A percentile compares a stretch with the other conserved stretches of the same genome.
Evolutionary conservation across 2,888 invertebrate species (phyloP).

Genomic region (Platerodrilus igneus): DNA sequence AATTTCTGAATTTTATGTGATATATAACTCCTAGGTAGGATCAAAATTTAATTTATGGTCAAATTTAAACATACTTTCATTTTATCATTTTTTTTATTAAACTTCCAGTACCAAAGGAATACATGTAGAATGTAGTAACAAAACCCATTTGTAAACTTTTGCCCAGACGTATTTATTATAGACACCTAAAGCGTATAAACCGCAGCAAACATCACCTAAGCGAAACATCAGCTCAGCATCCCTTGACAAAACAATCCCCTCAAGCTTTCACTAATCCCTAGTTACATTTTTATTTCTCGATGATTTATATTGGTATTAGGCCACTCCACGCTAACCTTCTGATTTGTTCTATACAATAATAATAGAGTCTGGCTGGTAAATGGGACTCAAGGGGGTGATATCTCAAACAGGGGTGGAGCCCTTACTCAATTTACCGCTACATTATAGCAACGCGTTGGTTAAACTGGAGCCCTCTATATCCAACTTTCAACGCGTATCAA

Average conservation of each 20-base stretch:
- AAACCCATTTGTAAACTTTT: too few relatives aligned
- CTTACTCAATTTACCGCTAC: constrained; percentile 50
- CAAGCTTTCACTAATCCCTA: constrained; percentile 31
- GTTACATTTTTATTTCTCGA: constrained; percentile 46
- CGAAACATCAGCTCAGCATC: constrained; percentile 20
- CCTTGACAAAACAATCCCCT: constrained; percentile 28
- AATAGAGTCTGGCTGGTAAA: constrained; percentile 50
- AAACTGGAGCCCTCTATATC: constrained; percentile 30
- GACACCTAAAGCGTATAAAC: constrained; percentile 32
- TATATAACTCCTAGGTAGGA: too few relatives aligned
- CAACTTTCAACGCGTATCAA: constrained; percentile 40
- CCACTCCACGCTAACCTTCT: constrained; percentile 48
- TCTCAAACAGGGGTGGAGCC: constrained; percentile 41
- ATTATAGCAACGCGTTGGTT: constrained; percentile 48
- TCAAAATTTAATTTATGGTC: too few relatives aligned
- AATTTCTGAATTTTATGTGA: too few relatives aligned
- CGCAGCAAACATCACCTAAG: constrained; percentile 26
- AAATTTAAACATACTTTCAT: too few relatives aligned
- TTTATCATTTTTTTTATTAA: too few relatives aligned
- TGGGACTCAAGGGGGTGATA: constrained; percentile 49
- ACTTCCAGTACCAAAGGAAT: too few relatives aligned
- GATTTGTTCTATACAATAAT: constrained; percentile 52
- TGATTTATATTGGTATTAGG: constrained; percentile 50
- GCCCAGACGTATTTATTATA: too few relatives aligned
- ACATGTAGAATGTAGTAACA: too few relatives aligned